A percentile compares a stretch with the other conserved stretches of the same genome.
These are phyloP conservation scores for Zaprionus obscuricornis DNA, from an alignment of 2,888 invertebrate species.

Conservation along the genomic window DNA sequence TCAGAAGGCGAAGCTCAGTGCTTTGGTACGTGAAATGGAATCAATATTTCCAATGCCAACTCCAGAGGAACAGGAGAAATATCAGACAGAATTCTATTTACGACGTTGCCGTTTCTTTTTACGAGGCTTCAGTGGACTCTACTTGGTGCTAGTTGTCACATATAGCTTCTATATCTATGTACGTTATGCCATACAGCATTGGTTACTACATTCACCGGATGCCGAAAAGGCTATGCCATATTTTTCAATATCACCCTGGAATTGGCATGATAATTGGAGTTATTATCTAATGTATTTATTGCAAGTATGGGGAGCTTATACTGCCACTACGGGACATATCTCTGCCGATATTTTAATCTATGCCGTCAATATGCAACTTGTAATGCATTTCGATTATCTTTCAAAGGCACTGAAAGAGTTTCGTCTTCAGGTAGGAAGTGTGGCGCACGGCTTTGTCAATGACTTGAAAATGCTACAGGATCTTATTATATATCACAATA, in stretches of 20 bases:
- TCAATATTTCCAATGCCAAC: slow-evolving; percentile 33
- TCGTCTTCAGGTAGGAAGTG: background rate
- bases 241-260: slow-evolving; percentile 45
- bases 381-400: slow-evolving; percentile 74
- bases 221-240: slow-evolving; percentile 34
- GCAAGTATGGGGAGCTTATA: slow-evolving; percentile 54
- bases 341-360: slow-evolving; percentile 69
- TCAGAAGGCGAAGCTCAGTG: slow-evolving; percentile 22
- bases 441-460: background rate
- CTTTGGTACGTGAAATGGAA: slow-evolving; percentile 34
- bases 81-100: slow-evolving; percentile 18
- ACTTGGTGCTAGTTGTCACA: background rate
- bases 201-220: slow-evolving; percentile 14
- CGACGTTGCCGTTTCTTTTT: slow-evolving; percentile 14
- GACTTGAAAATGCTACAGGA: slow-evolving; percentile 13
- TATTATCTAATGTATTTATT: slow-evolving; percentile 53
- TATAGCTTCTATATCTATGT: slow-evolving; percentile 30
- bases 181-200: slow-evolving; percentile 25
- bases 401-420: slow-evolving; percentile 16
- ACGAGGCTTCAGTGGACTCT: slow-evolving; percentile 28
- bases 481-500: slow-evolving; percentile 41
- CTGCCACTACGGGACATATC: slow-evolving; percentile 54
- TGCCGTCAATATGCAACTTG: slow-evolving; percentile 61
- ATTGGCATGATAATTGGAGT: slow-evolving; percentile 43
- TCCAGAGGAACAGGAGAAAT: slow-evolving; percentile 25